Evolutionary conservation across 1,140 invertebrate genomes (phyloP).

Genomic region (Luehdorfia chinensis): DNA sequence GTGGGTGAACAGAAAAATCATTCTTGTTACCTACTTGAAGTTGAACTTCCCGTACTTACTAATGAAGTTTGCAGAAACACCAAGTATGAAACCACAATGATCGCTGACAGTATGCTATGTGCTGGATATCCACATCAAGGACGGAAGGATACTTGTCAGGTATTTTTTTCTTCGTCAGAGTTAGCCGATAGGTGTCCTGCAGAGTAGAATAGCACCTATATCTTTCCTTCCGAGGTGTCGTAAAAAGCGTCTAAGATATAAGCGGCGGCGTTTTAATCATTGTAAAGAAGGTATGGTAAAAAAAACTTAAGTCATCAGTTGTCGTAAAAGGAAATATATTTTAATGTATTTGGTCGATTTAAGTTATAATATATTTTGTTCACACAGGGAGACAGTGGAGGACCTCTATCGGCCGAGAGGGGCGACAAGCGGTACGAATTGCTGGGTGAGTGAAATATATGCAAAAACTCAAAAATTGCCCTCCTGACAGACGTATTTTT

Average conservation of each 20-base stretch:
- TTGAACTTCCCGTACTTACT: constrained; percentile 88
- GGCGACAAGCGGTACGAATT: constrained; percentile 85
- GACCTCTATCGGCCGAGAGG: constrained; percentile 86
- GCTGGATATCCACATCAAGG: constrained; percentile 86
- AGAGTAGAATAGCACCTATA: no score
- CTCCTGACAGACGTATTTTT: no score
- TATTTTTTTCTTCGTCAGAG: constrained; percentile 33
- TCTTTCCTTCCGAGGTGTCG: no score
- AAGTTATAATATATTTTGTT: not conserved
- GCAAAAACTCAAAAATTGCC: no score
- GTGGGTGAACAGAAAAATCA: constrained; percentile 87
- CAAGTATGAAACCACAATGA: constrained; percentile 86
- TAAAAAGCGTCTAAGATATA: no score
- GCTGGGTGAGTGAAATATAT: constrained; percentile 79
- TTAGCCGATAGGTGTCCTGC: no score
- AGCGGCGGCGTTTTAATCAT: no score
- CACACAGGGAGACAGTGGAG: constrained; percentile 92
- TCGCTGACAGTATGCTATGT: constrained; percentile 90
- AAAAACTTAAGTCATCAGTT: no score
- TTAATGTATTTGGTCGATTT: no score
- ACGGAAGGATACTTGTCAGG: constrained; percentile 90
- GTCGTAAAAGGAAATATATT: no score
- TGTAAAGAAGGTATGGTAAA: no score
- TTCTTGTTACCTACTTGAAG: constrained; percentile 87
- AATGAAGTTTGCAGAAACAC: constrained; percentile 86